Evolutionary conservation across 1,140 invertebrate species (phyloP).

Genomic region (Bactericera cockerelli): DNA sequence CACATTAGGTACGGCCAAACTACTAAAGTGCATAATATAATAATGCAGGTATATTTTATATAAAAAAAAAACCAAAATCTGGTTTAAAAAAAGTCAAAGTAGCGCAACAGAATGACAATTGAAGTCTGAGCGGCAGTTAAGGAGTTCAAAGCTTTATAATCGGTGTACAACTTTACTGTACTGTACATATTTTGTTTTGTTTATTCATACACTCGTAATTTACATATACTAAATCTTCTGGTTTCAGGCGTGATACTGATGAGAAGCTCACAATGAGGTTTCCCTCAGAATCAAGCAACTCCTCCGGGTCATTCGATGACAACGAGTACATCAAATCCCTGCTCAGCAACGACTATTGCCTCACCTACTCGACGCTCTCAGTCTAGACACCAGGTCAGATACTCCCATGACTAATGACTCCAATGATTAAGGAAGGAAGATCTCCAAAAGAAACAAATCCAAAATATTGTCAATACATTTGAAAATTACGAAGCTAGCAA

Average conservation of each 20-base stretch:
- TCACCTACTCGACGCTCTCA: not conserved
- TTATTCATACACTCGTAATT: too few relatives aligned
- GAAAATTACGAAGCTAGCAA: not conserved
- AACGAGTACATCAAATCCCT: not conserved
- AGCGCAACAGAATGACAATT: too few relatives aligned
- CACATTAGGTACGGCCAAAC: too few relatives aligned
- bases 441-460: not conserved
- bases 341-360: not conserved
- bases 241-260: not conserved
- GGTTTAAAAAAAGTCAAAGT: too few relatives aligned
- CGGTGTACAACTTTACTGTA: too few relatives aligned
- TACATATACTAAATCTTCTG: too few relatives aligned
- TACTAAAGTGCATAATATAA: too few relatives aligned
- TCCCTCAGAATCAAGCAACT: not conserved
- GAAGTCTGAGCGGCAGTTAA: too few relatives aligned
- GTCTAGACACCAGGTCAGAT: not conserved
- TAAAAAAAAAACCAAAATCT: too few relatives aligned
- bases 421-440: not conserved
- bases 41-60: too few relatives aligned
- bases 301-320: not conserved
- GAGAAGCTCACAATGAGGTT: not conserved
- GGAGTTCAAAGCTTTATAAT: too few relatives aligned
- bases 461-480: slow-evolving; percentile 9
- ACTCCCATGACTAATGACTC: not conserved
- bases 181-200: too few relatives aligned